phyloP scores from a whole-genome alignment of 2,888 invertebrate species.

The Eristalis pertinax region DNA sequence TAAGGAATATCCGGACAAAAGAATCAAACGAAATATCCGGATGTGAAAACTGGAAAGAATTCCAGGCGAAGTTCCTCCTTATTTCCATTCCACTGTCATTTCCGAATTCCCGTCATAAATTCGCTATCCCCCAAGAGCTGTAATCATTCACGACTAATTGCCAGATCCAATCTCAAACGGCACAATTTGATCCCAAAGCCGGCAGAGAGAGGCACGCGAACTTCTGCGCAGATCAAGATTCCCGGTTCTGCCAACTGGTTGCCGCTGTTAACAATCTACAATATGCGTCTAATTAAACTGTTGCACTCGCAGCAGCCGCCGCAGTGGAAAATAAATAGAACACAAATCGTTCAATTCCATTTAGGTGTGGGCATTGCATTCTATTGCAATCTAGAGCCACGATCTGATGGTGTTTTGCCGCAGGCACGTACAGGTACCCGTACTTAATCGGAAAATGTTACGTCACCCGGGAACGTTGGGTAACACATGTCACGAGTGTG shows the following conservation, averaged over 20 bases:
- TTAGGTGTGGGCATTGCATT: slow-evolving; percentile 12
- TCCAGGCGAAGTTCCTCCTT: no score
- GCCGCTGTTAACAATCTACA: background rate
- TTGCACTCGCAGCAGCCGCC: background rate
- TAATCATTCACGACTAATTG: background rate
- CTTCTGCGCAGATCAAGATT: background rate
- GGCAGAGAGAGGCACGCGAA: background rate
- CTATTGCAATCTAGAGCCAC: background rate
- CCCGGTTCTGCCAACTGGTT: background rate
- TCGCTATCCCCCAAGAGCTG: background rate
- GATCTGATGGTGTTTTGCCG: background rate
- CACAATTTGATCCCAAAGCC: background rate
- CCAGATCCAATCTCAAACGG: background rate
- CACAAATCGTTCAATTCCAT: background rate
- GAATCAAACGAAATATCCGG: no score
- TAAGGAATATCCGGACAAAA: no score
- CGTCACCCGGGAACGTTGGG: background rate
- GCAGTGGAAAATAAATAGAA: background rate
- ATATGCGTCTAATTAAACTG: background rate
- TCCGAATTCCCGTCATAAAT: no score
- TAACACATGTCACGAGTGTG: background rate
- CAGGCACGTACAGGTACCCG: background rate
- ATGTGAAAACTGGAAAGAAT: no score
- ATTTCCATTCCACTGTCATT: no score
- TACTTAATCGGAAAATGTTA: background rate